Conservation (phyloP, 1,140 invertebrate genomes). For the Drosophila jambulina region DNA sequence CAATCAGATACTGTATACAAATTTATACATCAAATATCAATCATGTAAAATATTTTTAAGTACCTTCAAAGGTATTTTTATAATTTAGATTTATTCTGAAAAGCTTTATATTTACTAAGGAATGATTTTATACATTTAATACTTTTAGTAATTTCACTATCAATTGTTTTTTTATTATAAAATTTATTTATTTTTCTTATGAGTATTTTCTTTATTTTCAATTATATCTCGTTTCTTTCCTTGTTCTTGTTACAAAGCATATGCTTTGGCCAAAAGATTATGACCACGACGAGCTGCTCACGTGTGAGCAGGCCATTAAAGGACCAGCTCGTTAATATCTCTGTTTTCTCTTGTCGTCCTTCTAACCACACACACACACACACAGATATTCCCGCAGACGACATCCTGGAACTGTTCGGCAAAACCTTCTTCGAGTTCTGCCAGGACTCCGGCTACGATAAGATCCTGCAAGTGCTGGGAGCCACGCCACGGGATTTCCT, state of each 20-base stretch:
- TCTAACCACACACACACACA: neutral
- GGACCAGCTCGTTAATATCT: constrained; percentile 22
- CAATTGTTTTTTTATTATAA: neutral
- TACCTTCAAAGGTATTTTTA: neutral
- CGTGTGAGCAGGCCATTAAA: constrained; percentile 43
- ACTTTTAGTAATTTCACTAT: neutral
- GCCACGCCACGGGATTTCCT: constrained; percentile 96
- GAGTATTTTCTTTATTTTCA: neutral
- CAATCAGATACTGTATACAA: fast-evolving
- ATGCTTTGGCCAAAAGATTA: constrained; percentile 23
- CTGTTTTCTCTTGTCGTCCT: neutral
- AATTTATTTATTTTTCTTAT: neutral
- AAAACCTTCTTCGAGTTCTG: constrained; percentile 98
- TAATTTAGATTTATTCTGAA: neutral
- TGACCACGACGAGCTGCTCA: constrained; percentile 18
- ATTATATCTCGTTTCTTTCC: neutral
- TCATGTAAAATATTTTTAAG: neutral
- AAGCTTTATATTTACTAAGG: no score
- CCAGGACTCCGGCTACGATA: constrained; percentile 97
- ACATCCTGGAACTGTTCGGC: constrained; percentile 96
- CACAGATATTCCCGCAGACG: constrained; percentile 94
- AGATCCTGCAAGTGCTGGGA: constrained; percentile 95
- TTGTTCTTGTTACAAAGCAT: neutral
- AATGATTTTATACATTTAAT: no score
- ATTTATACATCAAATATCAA: no score